Conservation (phyloP, 2,113 vertebrate species). For the Microtus pennsylvanicus region DNA sequence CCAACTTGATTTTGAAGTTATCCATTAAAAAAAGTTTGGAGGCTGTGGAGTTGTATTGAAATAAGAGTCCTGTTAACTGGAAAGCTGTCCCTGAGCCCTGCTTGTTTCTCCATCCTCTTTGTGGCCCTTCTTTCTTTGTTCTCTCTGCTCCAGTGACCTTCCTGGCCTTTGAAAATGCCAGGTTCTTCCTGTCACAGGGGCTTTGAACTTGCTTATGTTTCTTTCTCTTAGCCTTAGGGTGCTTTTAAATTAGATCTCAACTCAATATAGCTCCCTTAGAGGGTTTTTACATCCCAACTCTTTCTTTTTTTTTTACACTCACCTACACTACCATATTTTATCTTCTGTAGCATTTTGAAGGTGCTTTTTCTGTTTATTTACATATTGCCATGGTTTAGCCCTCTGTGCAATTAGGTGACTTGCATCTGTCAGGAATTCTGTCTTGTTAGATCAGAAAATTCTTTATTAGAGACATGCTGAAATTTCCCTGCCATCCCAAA, state of each 20-base stretch:
- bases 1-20: constrained; percentile 18
- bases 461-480: background rate
- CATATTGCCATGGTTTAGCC: background rate
- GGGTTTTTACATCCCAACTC: rapidly evolving
- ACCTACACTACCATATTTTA: background rate
- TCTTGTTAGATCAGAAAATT: background rate
- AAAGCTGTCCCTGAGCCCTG: background rate
- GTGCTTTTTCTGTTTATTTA: background rate
- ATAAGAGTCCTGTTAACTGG: background rate
- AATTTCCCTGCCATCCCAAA: background rate
- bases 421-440: background rate
- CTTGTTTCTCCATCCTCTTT: background rate
- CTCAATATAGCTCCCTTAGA: background rate
- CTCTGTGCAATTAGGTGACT: background rate
- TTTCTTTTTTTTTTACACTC: background rate
- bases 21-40: background rate
- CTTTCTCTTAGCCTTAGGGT: constrained; percentile 8
- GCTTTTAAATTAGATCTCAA: background rate
- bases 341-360: background rate
- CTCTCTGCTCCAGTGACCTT: background rate
- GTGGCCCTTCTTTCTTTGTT: background rate
- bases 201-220: background rate
- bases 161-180: background rate
- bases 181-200: background rate
- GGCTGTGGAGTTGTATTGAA: background rate